These are phyloP conservation scores for Potamilus streckersoni DNA, from an alignment of 1,140 invertebrate genomes.

Conservation along the genomic window DNA sequence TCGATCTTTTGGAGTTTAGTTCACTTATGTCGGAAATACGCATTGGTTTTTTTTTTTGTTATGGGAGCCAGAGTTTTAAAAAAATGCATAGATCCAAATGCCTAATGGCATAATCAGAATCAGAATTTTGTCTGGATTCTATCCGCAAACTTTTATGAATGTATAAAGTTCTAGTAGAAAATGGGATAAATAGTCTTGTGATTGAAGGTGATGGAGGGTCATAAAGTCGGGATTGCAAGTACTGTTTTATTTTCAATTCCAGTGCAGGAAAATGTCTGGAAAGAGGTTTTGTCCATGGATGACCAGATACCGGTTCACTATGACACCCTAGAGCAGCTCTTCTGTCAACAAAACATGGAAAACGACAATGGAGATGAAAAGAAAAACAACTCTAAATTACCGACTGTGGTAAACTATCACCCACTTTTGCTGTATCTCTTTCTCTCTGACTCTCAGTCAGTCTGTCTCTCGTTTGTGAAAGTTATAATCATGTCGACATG, in stretches of 20 bases:
- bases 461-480: not conserved
- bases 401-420: conserved; percentile 49
- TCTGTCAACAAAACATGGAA: conserved; percentile 58
- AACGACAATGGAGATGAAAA: conserved; percentile 45
- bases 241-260: conserved; percentile 81
- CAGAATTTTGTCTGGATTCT: too few relatives aligned
- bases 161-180: too few relatives aligned
- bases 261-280: conserved; percentile 91
- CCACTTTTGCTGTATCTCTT: not conserved
- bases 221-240: conserved; percentile 76
- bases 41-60: too few relatives aligned
- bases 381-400: conserved; percentile 57
- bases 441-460: not conserved
- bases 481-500: not conserved
- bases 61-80: too few relatives aligned
- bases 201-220: too few relatives aligned
- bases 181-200: too few relatives aligned
- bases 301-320: conserved; percentile 74
- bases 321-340: conserved; percentile 61
- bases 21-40: too few relatives aligned
- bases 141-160: too few relatives aligned
- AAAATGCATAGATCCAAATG: too few relatives aligned
- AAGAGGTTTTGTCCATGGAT: conserved; percentile 85
- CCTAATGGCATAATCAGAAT: too few relatives aligned
- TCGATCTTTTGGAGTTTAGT: too few relatives aligned